Evolutionary conservation across 2,888 invertebrate genomes (phyloP).

Genomic region (Melangyna quadrimaculata): DNA sequence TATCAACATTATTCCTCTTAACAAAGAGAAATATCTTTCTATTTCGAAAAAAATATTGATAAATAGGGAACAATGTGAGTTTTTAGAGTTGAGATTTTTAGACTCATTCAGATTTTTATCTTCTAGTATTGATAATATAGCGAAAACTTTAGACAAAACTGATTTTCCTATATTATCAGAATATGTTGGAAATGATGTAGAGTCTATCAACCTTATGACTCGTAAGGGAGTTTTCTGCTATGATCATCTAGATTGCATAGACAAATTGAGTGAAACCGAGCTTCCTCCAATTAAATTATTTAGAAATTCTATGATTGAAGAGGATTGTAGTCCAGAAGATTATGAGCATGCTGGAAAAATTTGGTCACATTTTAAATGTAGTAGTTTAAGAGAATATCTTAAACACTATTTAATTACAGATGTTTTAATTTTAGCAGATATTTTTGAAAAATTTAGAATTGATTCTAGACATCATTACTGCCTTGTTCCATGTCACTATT

Average conservation of each 20-base stretch:
- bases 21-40: not conserved
- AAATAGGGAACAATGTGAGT: not conserved
- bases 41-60: not conserved
- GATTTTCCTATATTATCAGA: not conserved
- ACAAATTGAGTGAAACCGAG: not conserved
- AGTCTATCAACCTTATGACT: not conserved
- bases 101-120: not conserved
- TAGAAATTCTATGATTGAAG: not conserved
- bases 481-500: not conserved
- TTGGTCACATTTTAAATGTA: not conserved
- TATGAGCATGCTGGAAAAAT: not conserved
- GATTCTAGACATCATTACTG: not conserved
- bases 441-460: not conserved
- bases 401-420: not conserved
- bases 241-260: not conserved
- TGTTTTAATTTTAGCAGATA: not conserved
- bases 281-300: not conserved
- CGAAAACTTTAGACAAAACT: not conserved
- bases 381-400: not conserved
- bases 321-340: not conserved
- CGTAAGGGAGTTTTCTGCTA: not conserved
- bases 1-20: not conserved
- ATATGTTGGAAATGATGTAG: not conserved
- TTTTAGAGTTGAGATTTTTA: not conserved
- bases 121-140: not conserved